Conservation (phyloP, 2,888 invertebrate genomes). For the Aphodius sticticus region DNA sequence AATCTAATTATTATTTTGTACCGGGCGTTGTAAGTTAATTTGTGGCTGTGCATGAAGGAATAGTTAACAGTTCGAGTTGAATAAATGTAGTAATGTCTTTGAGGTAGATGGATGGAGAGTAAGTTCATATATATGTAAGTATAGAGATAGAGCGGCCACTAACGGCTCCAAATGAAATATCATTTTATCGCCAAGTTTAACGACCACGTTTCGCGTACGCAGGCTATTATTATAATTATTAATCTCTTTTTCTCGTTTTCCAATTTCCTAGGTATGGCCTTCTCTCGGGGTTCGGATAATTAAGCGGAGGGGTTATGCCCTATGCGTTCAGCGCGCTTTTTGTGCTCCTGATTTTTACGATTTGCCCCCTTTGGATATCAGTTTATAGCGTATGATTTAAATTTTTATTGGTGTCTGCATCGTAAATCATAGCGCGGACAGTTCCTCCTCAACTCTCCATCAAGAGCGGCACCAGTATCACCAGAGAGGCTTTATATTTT, state of each 20-base stretch:
- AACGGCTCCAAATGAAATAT: slow-evolving; percentile 24
- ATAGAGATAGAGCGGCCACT: slow-evolving; percentile 13
- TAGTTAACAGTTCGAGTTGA: background rate
- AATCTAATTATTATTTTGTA: no score
- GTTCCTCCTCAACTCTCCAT: background rate
- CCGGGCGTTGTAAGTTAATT: background rate
- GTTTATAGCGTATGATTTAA: slow-evolving; percentile 58
- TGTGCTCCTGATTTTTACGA: background rate
- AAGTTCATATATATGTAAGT: background rate
- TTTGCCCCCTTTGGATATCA: slow-evolving; percentile 47
- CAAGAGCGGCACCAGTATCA: background rate
- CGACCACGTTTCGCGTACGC: slow-evolving; percentile 13
- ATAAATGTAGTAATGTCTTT: background rate
- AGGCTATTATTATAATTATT: slow-evolving; percentile 24
- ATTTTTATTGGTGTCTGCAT: slow-evolving; percentile 54
- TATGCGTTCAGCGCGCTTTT: background rate
- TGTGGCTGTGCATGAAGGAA: background rate
- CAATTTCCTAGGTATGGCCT: slow-evolving; percentile 18
- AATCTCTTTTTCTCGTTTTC: slow-evolving; percentile 25
- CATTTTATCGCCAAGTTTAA: slow-evolving; percentile 22
- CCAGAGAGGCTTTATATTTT: background rate
- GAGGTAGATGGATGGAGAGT: background rate
- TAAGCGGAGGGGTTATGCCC: background rate
- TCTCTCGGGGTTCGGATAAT: slow-evolving; percentile 5
- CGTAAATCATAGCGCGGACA: slow-evolving; percentile 51